These are phyloP conservation scores for Drosophila athabasca DNA, from an alignment of 1,140 invertebrate genomes.

Conservation along the genomic window DNA sequence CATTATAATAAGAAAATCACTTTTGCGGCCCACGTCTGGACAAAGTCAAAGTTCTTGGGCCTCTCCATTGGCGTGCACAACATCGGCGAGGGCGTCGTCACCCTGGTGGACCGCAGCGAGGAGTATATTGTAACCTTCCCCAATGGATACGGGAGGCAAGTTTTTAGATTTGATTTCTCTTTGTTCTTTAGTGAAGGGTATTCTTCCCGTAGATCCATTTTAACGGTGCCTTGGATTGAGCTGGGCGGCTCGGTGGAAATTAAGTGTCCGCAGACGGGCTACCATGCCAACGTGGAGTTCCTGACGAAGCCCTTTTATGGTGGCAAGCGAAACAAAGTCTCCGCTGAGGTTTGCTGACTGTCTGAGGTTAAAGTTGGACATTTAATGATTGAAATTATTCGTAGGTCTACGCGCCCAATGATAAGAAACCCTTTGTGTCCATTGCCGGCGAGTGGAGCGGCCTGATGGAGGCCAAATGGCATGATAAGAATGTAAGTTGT, in stretches of 20 bases:
- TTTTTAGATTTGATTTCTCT: too few relatives aligned
- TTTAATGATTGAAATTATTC: slow-evolving; percentile 28
- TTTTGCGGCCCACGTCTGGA: slow-evolving; percentile 97
- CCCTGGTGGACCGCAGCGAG: slow-evolving; percentile 92
- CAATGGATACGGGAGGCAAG: slow-evolving; percentile 95
- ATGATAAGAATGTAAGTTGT: slow-evolving; percentile 87
- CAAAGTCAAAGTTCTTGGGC: slow-evolving; percentile 98
- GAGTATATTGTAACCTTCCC: slow-evolving; percentile 97
- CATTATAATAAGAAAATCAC: slow-evolving; percentile 94
- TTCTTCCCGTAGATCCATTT: slow-evolving; percentile 89
- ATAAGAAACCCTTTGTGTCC: slow-evolving; percentile 94
- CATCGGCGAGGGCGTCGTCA: slow-evolving; percentile 92
- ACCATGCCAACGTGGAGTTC: slow-evolving; percentile 95
- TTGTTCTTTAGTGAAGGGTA: not conserved
- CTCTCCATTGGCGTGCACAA: slow-evolving; percentile 96
- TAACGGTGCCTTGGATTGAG: slow-evolving; percentile 98
- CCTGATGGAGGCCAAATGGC: slow-evolving; percentile 93
- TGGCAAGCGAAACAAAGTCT: slow-evolving; percentile 95
- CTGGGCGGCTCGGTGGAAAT: slow-evolving; percentile 95
- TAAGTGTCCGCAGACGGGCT: slow-evolving; percentile 94
- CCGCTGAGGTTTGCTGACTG: slow-evolving; percentile 88
- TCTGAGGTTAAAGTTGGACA: not conserved
- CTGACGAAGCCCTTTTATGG: slow-evolving; percentile 99
- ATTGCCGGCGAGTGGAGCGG: slow-evolving; percentile 98
- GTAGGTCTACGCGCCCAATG: slow-evolving; percentile 87